Evolutionary conservation across 92 coral and sea anemone genomes (phyloP), one percentile per base, ranked within the genome.

Genomic region (Scolanthus callimorphus): DNA sequence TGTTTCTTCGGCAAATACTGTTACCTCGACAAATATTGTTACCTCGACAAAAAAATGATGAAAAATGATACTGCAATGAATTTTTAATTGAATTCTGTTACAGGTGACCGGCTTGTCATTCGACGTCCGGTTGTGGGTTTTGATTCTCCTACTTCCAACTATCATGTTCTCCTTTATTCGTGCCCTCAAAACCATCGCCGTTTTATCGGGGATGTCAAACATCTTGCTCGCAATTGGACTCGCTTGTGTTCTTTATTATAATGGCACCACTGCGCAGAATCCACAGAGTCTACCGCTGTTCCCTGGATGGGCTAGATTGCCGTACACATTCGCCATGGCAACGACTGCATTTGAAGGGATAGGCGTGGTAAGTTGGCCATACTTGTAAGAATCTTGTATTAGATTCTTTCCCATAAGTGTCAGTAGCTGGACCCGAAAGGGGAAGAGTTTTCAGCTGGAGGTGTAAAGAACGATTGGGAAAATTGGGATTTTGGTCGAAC

Each of bases 291-390:
- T 88, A 6, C 92, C 91, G 0, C 59, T 60, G 12, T 88, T 91
- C 62, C 78, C 77, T 3, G 90, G 86, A 27, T 78, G 89, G 84
- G 34, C 48, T 3, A 43, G 80, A 17, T 38, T 87, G 22, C 90
- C 96, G 2, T 67, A 82, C 20, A 55, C 85, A 48, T 80, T 83
- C 63, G 96, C 90, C 3, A 74, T 76, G 29, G 70, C 86, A 0
- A 75, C 86, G 65, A 86, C 74, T 60, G 85, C 97, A 3, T 87
- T 86, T 63, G 97, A 91, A 63, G 88, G 89, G 22, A 87, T 91
- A 30, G 88, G 77, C 34, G 88, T 81, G 67, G 88, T 81, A 51
- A 50, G 88, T 74, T 44, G n/a, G n/a, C n/a, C n/a, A n/a, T n/a
- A n/a, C n/a, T n/a, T n/a, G n/a, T n/a, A n/a, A n/a, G n/a, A n/a